These are phyloP conservation scores for Pseudomugil tenellus DNA, from an alignment of 2,797 vertebrate species.

Conservation along the genomic window DNA sequence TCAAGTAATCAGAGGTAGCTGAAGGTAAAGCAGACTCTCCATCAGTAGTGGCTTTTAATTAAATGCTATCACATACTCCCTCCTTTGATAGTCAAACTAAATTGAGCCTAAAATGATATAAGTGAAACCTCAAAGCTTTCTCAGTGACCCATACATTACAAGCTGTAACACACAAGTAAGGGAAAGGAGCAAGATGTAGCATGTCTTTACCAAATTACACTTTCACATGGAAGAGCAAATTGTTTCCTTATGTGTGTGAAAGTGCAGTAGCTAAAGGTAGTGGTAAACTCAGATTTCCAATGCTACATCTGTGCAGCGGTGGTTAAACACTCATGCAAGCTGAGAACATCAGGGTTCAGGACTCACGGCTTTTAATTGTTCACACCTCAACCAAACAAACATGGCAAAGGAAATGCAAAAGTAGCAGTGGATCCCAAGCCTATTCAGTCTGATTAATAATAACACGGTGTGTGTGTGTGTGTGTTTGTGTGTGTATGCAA, in stretches of 20 bases:
- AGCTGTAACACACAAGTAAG: constrained; percentile 58
- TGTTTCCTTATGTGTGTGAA: constrained; percentile 58
- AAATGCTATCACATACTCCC: constrained; percentile 44
- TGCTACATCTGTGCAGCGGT: constrained; percentile 27
- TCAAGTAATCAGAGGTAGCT: constrained; percentile 21
- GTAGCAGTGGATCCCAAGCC: constrained; percentile 30
- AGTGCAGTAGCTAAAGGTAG: constrained; percentile 16
- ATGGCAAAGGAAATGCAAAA: constrained; percentile 28
- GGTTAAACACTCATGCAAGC: constrained; percentile 12
- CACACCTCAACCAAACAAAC: constrained; percentile 34
- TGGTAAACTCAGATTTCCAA: constrained; percentile 41
- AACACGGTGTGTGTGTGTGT: constrained; percentile 17
- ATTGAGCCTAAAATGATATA: constrained; percentile 68
- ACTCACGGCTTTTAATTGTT: constrained; percentile 46
- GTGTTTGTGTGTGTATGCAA: not conserved
- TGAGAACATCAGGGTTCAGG: constrained; percentile 15
- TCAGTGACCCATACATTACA: constrained; percentile 57
- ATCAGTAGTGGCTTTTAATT: constrained; percentile 43
- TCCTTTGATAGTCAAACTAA: constrained; percentile 58
- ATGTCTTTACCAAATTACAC: constrained; percentile 64
- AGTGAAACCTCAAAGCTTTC: constrained; percentile 63
- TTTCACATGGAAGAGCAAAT: constrained; percentile 67
- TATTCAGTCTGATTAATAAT: constrained; percentile 66
- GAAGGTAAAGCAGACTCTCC: constrained; percentile 28
- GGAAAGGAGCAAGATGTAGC: constrained; percentile 37